A percentile compares a stretch with the other conserved stretches of the same genome.
These are phyloP conservation scores for Cetonia aurata DNA, from an alignment of 2,888 invertebrate species.

Conservation along the genomic window DNA sequence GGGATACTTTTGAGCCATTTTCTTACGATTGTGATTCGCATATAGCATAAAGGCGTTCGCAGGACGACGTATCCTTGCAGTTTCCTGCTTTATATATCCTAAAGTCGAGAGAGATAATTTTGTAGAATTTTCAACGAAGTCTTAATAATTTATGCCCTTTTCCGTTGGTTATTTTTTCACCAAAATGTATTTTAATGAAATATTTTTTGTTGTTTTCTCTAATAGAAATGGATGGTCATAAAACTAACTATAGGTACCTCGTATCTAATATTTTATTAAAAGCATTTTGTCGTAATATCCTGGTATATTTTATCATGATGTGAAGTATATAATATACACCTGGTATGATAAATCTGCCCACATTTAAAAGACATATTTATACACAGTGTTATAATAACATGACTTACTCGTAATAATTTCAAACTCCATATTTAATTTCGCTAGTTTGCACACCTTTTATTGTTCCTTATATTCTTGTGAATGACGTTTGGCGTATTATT, in stretches of 20 bases:
- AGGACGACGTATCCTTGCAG: slow-evolving; percentile 70
- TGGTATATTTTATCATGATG: too few relatives aligned
- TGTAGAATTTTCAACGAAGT: too few relatives aligned
- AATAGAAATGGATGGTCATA: too few relatives aligned
- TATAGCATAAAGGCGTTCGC: slow-evolving; percentile 76
- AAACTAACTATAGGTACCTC: too few relatives aligned
- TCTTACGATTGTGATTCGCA: slow-evolving; percentile 73
- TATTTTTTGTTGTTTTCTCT: too few relatives aligned
- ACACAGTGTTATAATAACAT: neutral
- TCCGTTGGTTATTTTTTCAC: too few relatives aligned
- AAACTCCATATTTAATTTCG: slow-evolving; percentile 39
- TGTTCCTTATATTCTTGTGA: slow-evolving; percentile 41
- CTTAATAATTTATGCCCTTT: too few relatives aligned
- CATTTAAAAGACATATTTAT: neutral
- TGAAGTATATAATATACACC: too few relatives aligned
- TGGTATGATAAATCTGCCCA: neutral
- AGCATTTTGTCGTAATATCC: too few relatives aligned
- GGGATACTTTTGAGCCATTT: slow-evolving; percentile 70
- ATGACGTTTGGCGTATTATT: slow-evolving; percentile 36
- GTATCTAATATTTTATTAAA: too few relatives aligned
- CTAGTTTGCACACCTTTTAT: neutral
- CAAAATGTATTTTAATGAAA: too few relatives aligned
- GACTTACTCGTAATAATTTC: slow-evolving; percentile 46
- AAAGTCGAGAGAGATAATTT: neutral
- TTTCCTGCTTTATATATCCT: slow-evolving; percentile 43